Conservation (phyloP, 1,140 invertebrate species). For the Protaetia brevitarsis region DNA sequence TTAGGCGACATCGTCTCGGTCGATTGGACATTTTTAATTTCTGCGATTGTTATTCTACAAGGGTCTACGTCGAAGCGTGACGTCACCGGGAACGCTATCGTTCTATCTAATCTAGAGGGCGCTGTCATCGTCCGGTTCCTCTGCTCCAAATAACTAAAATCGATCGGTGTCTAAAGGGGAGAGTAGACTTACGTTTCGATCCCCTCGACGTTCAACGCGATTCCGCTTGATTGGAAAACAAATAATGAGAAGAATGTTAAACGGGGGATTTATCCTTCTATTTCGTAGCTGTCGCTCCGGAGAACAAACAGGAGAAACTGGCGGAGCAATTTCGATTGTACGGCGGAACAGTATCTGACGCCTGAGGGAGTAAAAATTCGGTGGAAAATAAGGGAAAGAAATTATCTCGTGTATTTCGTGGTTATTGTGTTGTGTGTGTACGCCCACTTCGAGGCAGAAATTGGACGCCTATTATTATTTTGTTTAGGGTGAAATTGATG, state of each 20-base stretch:
- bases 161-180: too few species aligned
- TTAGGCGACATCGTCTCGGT: too few species aligned
- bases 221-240: conserved; percentile 29
- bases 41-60: too few species aligned
- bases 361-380: neutral
- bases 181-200: too few species aligned
- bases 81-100: too few species aligned
- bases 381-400: neutral
- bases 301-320: neutral
- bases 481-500: neutral
- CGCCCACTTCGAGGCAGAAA: neutral
- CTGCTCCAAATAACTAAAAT: too few species aligned
- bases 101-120: too few species aligned
- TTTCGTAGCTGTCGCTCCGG: neutral
- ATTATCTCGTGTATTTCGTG: conserved; percentile 9
- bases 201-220: too few species aligned
- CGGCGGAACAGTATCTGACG: neutral
- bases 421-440: neutral
- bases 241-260: conserved; percentile 28
- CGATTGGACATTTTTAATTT: too few species aligned
- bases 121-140: too few species aligned
- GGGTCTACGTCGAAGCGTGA: too few species aligned
- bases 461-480: neutral
- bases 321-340: neutral
- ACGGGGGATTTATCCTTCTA: conserved; percentile 14